Evolutionary conservation across 2,113 vertebrate genomes (phyloP), one percentile per base, ranked within the genome.

Genomic region (Neogale vison): DNA sequence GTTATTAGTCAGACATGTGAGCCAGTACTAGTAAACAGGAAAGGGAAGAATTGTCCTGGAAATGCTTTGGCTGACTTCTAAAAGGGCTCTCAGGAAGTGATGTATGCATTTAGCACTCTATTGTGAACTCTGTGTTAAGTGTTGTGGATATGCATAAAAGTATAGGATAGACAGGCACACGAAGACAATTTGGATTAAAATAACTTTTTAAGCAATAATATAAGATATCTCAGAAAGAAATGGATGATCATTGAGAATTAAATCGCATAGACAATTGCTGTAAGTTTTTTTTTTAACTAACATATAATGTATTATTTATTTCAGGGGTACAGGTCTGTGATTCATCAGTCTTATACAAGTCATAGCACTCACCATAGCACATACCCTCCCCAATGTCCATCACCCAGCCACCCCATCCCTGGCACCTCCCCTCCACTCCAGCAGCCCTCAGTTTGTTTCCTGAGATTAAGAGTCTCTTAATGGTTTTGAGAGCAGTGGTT

Each of bases 51-150:
- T 34, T 94, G 82, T 87, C 91, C 90, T 76, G 59, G 72, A 89
- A 83, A 97, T 76, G 83, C 72, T 80, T 97, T 92, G 93, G 24
- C 89, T 20, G 42, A 84, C 81, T 85, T 97, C 72, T 90, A 57
- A 97, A 97, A 80, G 7, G 7, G 87, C 74, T 50, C 34, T 72
- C 3, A 59, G 80, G 83, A 34, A 23, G 23, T 84, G 52, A 90
- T 52, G 83, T 31, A 90, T 42, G 57, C 26, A 96, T 96, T 95
- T n/a, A 77, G 79, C 69, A 59, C 72, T 80, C 69, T 52, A 0
- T 55, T 42, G 29, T 82, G 80, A 87, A 63, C 31, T 65, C 63
- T 47, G 84, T 31, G 17, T 65, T 79, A 71, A 76, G 42, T 79
- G 59, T 39, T 57, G 18, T 93, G 71, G 77, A 31, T 86, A 17